Conservation (phyloP, 2,888 invertebrate species). For the Mythimna lalbum region DNA sequence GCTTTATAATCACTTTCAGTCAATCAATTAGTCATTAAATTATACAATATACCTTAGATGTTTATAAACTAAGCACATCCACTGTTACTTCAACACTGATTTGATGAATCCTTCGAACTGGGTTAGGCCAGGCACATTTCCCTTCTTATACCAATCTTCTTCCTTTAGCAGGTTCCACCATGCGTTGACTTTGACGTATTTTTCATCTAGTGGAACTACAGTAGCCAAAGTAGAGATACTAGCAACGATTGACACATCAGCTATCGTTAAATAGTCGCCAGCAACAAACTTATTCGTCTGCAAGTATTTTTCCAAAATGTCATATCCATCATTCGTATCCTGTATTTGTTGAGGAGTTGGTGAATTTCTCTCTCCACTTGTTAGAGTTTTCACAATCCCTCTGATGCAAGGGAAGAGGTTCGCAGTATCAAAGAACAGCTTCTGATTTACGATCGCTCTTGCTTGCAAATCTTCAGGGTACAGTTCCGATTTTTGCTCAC, state of each 20-base stretch:
- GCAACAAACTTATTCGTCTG: constrained; percentile 67
- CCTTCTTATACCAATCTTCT: constrained; percentile 70
- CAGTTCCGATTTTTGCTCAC: constrained; percentile 63
- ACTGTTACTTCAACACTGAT: constrained; percentile 37
- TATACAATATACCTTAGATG: background rate
- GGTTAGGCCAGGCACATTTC: constrained; percentile 67
- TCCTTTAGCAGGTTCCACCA: constrained; percentile 67
- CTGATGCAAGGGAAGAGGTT: constrained; percentile 63
- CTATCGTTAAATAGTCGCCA: constrained; percentile 69
- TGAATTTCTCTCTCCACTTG: background rate
- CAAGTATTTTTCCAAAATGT: constrained; percentile 72
- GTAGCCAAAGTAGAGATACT: constrained; percentile 66
- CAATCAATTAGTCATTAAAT: background rate
- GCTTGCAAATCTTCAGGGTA: constrained; percentile 69
- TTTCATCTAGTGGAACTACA: constrained; percentile 66
- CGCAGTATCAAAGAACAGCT: constrained; percentile 70
- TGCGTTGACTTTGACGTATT: constrained; percentile 65
- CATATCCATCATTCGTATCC: constrained; percentile 67
- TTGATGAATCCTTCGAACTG: constrained; percentile 46
- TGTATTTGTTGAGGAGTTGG: constrained; percentile 56
- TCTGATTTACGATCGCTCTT: constrained; percentile 71
- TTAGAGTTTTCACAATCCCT: background rate
- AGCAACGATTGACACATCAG: constrained; percentile 72
- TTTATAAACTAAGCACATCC: background rate
- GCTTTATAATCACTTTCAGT: background rate